Evolutionary conservation across 2,888 invertebrate species (phyloP).

Genomic region (Troilus luridus): DNA sequence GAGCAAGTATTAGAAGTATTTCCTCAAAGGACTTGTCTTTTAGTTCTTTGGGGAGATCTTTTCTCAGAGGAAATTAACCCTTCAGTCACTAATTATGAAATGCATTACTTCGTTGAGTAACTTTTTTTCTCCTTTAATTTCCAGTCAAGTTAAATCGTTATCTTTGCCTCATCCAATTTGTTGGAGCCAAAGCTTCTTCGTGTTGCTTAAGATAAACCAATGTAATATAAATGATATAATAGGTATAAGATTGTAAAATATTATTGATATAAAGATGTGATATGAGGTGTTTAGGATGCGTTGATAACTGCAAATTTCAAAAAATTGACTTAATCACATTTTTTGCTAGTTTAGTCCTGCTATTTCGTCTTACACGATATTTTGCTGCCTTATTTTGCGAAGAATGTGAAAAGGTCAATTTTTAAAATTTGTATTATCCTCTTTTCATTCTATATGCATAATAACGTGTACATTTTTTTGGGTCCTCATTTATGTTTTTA

Average conservation of each 20-base stretch:
- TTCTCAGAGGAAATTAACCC: constrained; percentile 39
- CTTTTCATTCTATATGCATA: no score
- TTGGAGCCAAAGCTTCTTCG: not conserved
- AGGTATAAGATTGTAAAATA: not conserved
- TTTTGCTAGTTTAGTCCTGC: no score
- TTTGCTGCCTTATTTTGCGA: no score
- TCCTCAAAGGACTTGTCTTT: constrained; percentile 46
- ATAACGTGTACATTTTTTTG: no score
- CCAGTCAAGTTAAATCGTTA: not conserved
- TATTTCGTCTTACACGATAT: no score
- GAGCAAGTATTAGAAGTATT: constrained; percentile 30
- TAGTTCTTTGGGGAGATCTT: not conserved
- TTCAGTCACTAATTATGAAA: constrained; percentile 48
- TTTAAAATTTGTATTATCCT: no score
- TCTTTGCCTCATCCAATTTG: not conserved
- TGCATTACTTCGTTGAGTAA: not conserved
- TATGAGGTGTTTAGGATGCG: no score
- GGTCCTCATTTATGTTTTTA: no score
- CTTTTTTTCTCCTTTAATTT: not conserved
- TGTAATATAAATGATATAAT: not conserved
- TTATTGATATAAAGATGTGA: no score
- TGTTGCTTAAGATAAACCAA: not conserved
- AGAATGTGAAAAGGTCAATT: no score
- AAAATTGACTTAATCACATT: no score
- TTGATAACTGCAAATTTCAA: no score